Evolutionary conservation across 2,888 invertebrate species (phyloP), one percentile per base, ranked within the genome.

Genomic region (Pocota personata): DNA sequence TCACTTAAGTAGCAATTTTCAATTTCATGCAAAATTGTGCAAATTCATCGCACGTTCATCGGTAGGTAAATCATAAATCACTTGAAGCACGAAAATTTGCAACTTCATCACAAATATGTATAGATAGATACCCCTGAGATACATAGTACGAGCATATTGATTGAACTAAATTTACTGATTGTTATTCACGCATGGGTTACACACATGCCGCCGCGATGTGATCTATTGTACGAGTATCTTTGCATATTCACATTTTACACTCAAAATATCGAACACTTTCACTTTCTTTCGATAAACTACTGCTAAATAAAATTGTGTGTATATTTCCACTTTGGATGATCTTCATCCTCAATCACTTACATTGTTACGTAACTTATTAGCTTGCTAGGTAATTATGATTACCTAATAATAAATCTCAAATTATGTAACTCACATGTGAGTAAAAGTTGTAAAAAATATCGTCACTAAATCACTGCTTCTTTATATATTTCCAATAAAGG

Each of bases 1-100:
- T 35, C 32, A 8, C 14, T 55, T 8, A 19, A 32, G 8, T 14
- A 12, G 21, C 12, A 16, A 32, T 3, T 66, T 37, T 50, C 32
- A n/a, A 52, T 55, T 57, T 57, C 10, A 32, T 14, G 27, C 27
- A 1, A 14, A 3, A 35, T 19, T 57, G 3, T 16, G 6, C 12
- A 57, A 30, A 80, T 80, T 75, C 67, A 14, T 8, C 19, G 24
- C 80, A 80, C 80, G 80, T 75, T 24, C 35, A 43, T 37, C 14
- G n/a, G n/a, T n/a, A 30, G 16, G 30, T 14, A 40, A 58, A 24
- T 58, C 21, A 62, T 37, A 75, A 52, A 60, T 48, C 50, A 50
- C 50, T 48, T 67, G 58, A 50, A 60, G 32, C 46, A 16, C 21
- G 35, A 62, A 79, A 77, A 69, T 52, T 48, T 37, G 78, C 78